Conservation (phyloP, 2,797 vertebrate species). For the Syndactyla subalaris region DNA sequence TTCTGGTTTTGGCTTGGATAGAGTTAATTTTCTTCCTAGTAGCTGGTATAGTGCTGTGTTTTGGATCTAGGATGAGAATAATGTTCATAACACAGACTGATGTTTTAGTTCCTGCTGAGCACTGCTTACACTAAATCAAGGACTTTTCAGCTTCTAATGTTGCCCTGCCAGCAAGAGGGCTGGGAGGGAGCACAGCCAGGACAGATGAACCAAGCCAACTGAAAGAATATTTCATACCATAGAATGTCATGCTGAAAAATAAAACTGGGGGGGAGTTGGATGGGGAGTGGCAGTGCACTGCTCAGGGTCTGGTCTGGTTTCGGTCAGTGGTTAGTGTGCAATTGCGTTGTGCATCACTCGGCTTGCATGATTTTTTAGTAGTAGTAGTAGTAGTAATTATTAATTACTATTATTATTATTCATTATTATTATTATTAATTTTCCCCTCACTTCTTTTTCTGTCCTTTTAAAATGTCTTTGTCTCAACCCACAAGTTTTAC, state of each 20-base stretch:
- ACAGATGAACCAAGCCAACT: not conserved
- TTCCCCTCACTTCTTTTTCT: not conserved
- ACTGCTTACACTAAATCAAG: not conserved
- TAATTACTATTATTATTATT: not conserved
- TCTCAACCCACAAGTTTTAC: not conserved
- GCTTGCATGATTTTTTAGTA: not conserved
- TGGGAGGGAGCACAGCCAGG: accelerated
- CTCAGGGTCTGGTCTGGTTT: not conserved
- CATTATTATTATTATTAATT: not conserved
- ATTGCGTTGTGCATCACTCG: not conserved
- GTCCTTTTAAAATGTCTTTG: not conserved
- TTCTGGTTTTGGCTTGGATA: not conserved
- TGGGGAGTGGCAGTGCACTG: not conserved
- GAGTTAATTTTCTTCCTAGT: not conserved
- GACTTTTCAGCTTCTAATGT: not conserved
- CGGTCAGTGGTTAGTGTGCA: not conserved
- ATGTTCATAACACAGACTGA: not conserved
- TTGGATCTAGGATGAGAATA: not conserved
- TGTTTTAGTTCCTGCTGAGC: not conserved
- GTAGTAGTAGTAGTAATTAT: not conserved
- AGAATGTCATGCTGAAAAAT: not conserved
- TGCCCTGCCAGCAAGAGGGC: not conserved
- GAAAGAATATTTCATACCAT: not conserved
- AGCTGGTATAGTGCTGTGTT: not conserved
- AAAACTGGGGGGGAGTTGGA: accelerated